Evolutionary conservation across 1,140 invertebrate species (phyloP).

Genomic region (Oncopeltus fasciatus): DNA sequence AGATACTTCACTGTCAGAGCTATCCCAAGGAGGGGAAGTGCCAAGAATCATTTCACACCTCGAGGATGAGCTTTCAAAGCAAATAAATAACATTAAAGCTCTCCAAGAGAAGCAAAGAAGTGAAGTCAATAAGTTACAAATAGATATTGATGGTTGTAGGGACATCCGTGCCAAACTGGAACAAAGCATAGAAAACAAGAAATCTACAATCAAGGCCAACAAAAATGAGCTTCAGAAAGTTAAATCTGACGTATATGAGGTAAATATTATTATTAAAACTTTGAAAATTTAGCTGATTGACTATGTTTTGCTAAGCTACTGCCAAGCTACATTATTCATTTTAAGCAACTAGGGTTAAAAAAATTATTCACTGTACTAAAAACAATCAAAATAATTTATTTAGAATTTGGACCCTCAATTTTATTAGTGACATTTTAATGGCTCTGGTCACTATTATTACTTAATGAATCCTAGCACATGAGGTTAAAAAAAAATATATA

Average conservation of each 20-base stretch:
- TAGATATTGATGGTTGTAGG: constrained; percentile 32
- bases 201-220: constrained; percentile 33
- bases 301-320: neutral
- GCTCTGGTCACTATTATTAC: too few relatives aligned
- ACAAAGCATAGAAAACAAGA: constrained; percentile 31
- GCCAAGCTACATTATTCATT: neutral
- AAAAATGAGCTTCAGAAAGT: constrained; percentile 26
- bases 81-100: constrained; percentile 16
- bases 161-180: constrained; percentile 32
- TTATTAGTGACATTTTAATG: too few relatives aligned
- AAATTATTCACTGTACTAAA: neutral
- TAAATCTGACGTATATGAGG: constrained; percentile 25
- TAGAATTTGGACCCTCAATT: too few relatives aligned
- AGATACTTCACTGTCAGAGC: constrained; percentile 9
- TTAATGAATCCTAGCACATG: too few relatives aligned
- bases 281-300: too few relatives aligned
- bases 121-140: constrained; percentile 32
- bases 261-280: constrained; percentile 5
- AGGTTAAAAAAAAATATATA: too few relatives aligned
- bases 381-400: too few relatives aligned
- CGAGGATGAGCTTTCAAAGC: neutral
- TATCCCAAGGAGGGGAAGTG: constrained; percentile 9
- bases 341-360: neutral
- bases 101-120: constrained; percentile 19
- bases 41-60: neutral